Evolutionary conservation across 1,140 invertebrate species (phyloP), one percentile per base, ranked within the genome.

Genomic region (Armadillidium nasatum): DNA sequence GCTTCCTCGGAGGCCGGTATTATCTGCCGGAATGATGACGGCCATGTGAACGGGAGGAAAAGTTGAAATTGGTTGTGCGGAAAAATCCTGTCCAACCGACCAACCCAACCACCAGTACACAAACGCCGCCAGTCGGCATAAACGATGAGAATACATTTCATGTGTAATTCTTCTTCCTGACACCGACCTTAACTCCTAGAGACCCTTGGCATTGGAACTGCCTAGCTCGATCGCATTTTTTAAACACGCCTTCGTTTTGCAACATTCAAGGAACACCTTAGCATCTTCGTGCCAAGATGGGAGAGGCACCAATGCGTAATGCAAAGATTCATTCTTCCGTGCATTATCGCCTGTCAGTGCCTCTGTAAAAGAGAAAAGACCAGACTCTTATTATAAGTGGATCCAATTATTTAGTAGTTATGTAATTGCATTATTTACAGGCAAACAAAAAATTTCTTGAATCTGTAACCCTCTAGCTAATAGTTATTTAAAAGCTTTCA

Each of bases 321-420:
- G 77, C 77, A 78, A 78, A 74, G 77, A 78, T 75, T 75, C 74
- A 76, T 15, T 76, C 77, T 74, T 78, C 77, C 77, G 77, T 78
- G 77, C 77, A 78, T 78, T 78, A 78, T 78, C 77, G 75, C 77
- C 70, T 72, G 73, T 78, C 50, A 78, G 77, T 78, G 77, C 77
- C 77, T 78, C 77, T 78, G 77, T 74, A 78, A 78, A 78, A 73
- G 75, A 78, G 77, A 78, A 78, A 74, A n/a, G n/a, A 78, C 77
- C 77, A 78, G 77, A 78, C 77, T 78, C 71, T 75, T 19, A 78
- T 78, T 78, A 78, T 75, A 71, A 78, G 76, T 79, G 75, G 78
- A 72, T 77, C 76, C 78, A 77, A 69, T n/a, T 73, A 33, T 33
- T 33, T 33, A 33, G 33, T 33, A 33, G 33, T 33, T 3, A 33